Evolutionary conservation across 2,888 invertebrate species (phyloP), one percentile per base, ranked within the genome.

Genomic region (Nephrotoma guestfalica): DNA sequence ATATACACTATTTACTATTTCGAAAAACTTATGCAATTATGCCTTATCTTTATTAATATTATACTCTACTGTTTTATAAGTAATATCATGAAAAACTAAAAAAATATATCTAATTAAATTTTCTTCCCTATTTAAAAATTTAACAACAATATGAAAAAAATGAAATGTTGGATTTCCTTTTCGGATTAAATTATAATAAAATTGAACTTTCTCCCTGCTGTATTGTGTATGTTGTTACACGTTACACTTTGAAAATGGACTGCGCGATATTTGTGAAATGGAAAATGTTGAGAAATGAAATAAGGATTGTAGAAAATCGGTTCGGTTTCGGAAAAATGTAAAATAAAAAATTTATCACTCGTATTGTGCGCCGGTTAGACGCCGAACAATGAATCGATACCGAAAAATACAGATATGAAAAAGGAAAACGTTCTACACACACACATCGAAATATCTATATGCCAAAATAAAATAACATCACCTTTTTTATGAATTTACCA

Each of bases 231-330:
- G 71, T 41, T 86, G 86, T 86, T 15, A 86, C 86, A 86, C 86
- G 51, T 86, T 86, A 86, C 86, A 86, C 86, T 86, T 57, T 57
- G 86, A 41, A 86, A 57, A 86, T 57, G 86, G 41, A 86, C 86
- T 86, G 86, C 86, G 51, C 86, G 86, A 84, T 84, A 84, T 41
- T 40, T 41, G 13, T 84, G 71, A 71, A 71, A 71, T 71, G 71
- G 71, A 71, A 71, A 71, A 71, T 30, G 71, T 51, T 15, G 51
- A 51, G 15, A 51, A 51, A 51, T 30, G 11, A 15, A 18, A 71
- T 85, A 42, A 7, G 2, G 7, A 18, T 4, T 85, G 30, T 30
- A 15, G 9, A 85, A 85, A 42, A 43, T 43, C 43, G 85, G 85
- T 15, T 42, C 7, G 18, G 15, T 18, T 43, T 85, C 43, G 42